phyloP scores from a whole-genome alignment of 2,113 vertebrate genomes.

The Gambusia holbrooki region DNA sequence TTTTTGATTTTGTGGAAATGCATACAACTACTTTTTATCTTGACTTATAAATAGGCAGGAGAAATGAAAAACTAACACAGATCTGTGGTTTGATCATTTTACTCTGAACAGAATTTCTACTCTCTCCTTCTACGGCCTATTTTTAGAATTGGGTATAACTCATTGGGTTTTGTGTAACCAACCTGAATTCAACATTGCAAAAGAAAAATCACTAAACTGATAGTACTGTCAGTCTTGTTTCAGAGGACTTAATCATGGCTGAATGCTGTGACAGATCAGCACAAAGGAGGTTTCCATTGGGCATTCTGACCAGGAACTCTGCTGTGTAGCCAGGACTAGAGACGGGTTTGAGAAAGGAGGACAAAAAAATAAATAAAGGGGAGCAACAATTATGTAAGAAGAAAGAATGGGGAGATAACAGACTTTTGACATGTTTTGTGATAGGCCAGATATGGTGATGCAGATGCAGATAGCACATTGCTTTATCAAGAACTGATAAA shows the following conservation, averaged over 20 bases:
- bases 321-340: slow-evolving; percentile 22
- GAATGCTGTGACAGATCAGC: not conserved
- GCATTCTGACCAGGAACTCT: not conserved
- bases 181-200: slow-evolving; percentile 1
- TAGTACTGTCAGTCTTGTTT: not conserved
- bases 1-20: not conserved
- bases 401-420: slow-evolving; percentile 48
- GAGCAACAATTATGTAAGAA: slow-evolving; percentile 59
- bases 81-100: slow-evolving; percentile 6
- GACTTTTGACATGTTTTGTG: slow-evolving; percentile 54
- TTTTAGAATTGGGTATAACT: not conserved
- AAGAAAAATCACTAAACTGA: slow-evolving; percentile 1
- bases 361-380: slow-evolving; percentile 70
- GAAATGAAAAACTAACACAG: not conserved
- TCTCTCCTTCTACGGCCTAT: not conserved
- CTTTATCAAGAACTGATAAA: slow-evolving; percentile 50
- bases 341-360: slow-evolving; percentile 21
- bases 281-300: slow-evolving; percentile 15
- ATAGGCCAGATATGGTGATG: slow-evolving; percentile 51
- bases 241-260: slow-evolving; percentile 2
- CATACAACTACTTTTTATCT: not conserved
- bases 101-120: not conserved
- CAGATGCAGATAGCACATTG: slow-evolving; percentile 18
- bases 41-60: not conserved
- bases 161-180: not conserved